phyloP scores from a whole-genome alignment of 2,113 vertebrate species.

The Poeciliopsis occidentalis region DNA sequence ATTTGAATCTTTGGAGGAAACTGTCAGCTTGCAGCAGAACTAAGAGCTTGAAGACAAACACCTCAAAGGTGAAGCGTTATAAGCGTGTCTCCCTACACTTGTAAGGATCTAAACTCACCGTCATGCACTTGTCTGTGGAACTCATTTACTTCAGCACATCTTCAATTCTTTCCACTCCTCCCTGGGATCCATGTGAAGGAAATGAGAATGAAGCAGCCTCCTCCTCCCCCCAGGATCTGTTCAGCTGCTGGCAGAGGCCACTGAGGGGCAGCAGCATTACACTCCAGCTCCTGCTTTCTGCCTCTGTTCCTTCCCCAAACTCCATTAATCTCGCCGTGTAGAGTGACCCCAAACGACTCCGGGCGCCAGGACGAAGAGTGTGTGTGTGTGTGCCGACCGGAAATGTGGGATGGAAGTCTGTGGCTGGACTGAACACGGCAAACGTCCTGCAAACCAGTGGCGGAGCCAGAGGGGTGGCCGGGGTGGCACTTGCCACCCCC shows the following conservation, averaged over 20 bases:
- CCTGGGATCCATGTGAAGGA: constrained; percentile 31
- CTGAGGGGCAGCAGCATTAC: constrained; percentile 72
- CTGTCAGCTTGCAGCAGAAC: constrained; percentile 26
- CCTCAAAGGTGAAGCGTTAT: constrained; percentile 4
- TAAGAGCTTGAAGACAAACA: constrained; percentile 50
- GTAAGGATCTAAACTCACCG: constrained; percentile 1
- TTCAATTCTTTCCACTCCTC: constrained; percentile 34
- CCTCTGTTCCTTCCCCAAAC: constrained; percentile 10
- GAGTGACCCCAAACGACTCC: constrained; percentile 51
- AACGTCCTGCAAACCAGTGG: not conserved
- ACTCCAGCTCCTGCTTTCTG: constrained; percentile 31
- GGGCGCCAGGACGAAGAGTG: constrained; percentile 13
- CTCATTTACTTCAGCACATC: constrained; percentile 50
- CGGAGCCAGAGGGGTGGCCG: too few species aligned
- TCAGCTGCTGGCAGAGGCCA: constrained; percentile 41
- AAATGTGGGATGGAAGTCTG: constrained; percentile 14
- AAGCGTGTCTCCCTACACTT: not conserved
- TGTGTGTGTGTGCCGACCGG: constrained; percentile 19
- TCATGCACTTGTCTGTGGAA: constrained; percentile 44
- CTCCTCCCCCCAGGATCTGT: not conserved
- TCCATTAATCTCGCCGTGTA: constrained; percentile 61
- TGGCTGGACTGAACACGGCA: constrained; percentile 14
- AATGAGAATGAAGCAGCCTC: constrained; percentile 14
- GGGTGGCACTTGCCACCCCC: too few species aligned
- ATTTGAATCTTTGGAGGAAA: not conserved